phyloP scores from a whole-genome alignment of 2,113 vertebrate genomes.

The Onychostoma macrolepis region DNA sequence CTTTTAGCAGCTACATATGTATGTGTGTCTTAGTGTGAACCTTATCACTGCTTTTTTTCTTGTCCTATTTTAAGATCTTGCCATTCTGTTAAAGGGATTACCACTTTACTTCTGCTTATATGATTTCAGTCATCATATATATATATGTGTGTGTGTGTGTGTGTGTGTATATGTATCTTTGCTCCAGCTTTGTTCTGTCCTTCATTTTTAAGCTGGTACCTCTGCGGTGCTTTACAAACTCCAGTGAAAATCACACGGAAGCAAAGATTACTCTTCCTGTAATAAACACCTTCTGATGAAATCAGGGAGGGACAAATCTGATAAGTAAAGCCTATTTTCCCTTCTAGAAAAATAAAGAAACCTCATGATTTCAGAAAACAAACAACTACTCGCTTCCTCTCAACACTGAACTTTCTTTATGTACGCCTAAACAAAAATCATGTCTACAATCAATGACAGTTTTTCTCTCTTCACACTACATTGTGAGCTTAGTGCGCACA shows the following conservation, averaged over 20 bases:
- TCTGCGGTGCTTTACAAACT: constrained; percentile 5
- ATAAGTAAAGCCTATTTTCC: constrained; percentile 3
- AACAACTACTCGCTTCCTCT: background rate
- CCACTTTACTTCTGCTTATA: background rate
- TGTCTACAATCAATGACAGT: background rate
- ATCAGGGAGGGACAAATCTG: constrained; percentile 3
- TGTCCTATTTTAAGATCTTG: constrained; percentile 23
- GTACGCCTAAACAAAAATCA: background rate
- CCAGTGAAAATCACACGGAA: constrained; percentile 14
- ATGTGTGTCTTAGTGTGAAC: constrained; percentile 1
- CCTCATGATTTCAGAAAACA: background rate
- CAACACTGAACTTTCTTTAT: background rate
- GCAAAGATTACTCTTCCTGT: constrained; percentile 9
- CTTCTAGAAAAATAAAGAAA: background rate
- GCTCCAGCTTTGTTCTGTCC: background rate
- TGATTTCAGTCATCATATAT: background rate
- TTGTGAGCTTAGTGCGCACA: background rate
- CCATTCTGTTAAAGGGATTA: background rate
- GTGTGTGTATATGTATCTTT: background rate
- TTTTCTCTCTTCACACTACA: background rate
- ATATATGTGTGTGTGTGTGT: background rate
- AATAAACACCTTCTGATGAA: constrained; percentile 18
- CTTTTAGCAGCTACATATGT: constrained; percentile 18
- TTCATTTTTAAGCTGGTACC: constrained; percentile 5
- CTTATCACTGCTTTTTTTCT: background rate